Conservation (phyloP, 1,140 invertebrate species). For the Hyles euphorbiae region DNA sequence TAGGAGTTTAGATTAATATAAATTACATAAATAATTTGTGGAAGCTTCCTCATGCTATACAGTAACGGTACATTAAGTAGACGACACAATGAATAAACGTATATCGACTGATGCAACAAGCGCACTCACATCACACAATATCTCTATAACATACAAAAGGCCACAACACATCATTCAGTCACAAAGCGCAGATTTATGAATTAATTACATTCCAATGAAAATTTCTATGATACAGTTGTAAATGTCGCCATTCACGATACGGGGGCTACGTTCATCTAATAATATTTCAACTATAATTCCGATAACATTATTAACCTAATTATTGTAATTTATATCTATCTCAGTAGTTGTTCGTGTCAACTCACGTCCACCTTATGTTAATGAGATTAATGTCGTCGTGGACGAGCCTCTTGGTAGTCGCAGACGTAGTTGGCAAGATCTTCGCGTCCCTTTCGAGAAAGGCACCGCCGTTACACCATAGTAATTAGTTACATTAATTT, state of each 20-base stretch:
- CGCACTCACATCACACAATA: constrained; percentile 50
- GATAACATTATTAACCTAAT: constrained; percentile 42
- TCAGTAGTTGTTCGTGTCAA: constrained; percentile 49
- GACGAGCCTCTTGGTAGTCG: constrained; percentile 37
- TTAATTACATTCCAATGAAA: constrained; percentile 26
- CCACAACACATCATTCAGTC: constrained; percentile 74
- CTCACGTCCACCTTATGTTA: constrained; percentile 33
- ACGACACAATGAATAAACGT: constrained; percentile 35
- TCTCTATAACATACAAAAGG: constrained; percentile 65
- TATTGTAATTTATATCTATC: constrained; percentile 53
- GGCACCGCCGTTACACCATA: constrained; percentile 25
- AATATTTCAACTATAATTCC: constrained; percentile 34
- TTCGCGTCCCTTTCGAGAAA: constrained; percentile 41
- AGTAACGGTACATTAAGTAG: constrained; percentile 42
- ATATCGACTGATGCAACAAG: constrained; percentile 60
- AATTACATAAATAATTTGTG: constrained; percentile 49
- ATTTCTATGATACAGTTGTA: constrained; percentile 36
- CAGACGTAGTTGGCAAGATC: constrained; percentile 44
- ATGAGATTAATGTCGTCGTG: constrained; percentile 28
- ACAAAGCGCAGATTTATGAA: constrained; percentile 59
- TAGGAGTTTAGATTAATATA: constrained; percentile 39
- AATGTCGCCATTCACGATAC: constrained; percentile 27
- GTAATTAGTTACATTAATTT: constrained; percentile 17
- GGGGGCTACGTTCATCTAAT: constrained; percentile 19
- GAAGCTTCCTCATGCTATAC: constrained; percentile 45